A percentile compares a stretch with the other conserved stretches of the same genome.
These are phyloP conservation scores for Nannoperca obscura DNA, from an alignment of 2,797 vertebrate genomes.

Conservation along the genomic window DNA sequence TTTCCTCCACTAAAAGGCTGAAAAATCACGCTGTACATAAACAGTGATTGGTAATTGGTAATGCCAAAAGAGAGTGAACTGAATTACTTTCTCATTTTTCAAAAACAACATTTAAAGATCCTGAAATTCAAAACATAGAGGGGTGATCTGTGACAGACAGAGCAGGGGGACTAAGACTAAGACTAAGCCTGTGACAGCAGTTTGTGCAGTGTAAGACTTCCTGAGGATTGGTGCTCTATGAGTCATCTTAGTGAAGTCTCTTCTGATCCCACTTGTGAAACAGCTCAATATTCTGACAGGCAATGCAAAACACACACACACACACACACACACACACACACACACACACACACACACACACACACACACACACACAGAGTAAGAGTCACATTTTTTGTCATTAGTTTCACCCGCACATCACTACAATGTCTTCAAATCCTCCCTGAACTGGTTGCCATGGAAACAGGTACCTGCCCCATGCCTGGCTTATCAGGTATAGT, in stretches of 20 bases:
- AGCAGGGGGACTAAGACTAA: conserved; percentile 4
- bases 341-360: not conserved
- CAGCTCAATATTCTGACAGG: conserved; percentile 56
- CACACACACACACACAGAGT: not conserved
- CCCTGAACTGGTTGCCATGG: conserved; percentile 68
- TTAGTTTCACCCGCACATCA: conserved; percentile 53
- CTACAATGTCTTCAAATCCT: conserved; percentile 33
- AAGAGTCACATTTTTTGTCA: conserved; percentile 40
- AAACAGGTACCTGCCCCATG: conserved; percentile 56
- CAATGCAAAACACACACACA: not conserved
- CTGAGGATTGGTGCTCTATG: conserved; percentile 58
- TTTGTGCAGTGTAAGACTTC: conserved; percentile 66
- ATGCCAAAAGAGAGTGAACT: not conserved
- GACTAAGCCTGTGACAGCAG: conserved; percentile 56
- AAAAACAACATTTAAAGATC: not conserved
- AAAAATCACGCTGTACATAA: conserved; percentile 4
- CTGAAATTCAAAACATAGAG: conserved; percentile 4
- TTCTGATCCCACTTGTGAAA: conserved; percentile 57
- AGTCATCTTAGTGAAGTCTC: conserved; percentile 65
- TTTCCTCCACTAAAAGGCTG: conserved; percentile 17
- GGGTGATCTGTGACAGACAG: conserved; percentile 55
- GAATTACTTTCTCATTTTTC: not conserved
- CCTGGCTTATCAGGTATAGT: conserved; percentile 5
- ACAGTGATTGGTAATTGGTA: not conserved
- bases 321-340: no score